These are phyloP conservation scores for Sycophila texana DNA, from an alignment of 2,888 invertebrate species.

Conservation along the genomic window DNA sequence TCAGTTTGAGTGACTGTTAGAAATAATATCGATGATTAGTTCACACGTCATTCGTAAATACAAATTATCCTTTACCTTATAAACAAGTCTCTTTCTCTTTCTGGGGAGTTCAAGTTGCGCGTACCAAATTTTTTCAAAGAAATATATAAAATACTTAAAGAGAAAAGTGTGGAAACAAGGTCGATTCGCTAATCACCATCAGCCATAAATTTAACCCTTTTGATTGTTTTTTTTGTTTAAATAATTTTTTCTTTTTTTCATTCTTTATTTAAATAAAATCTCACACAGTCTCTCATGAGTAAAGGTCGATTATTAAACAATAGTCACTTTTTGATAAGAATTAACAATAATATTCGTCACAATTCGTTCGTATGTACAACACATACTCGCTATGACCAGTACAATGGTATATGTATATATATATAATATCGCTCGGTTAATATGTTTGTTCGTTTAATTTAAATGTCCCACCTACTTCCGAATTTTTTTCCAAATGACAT, in stretches of 20 bases:
- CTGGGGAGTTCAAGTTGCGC: conserved; percentile 42
- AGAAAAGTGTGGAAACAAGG: conserved; percentile 37
- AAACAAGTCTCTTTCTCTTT: conserved; percentile 47
- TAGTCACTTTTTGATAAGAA: conserved; percentile 48
- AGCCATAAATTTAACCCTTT: conserved; percentile 65
- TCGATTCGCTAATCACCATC: conserved; percentile 63
- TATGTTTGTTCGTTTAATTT: too few species aligned
- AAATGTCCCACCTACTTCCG: background rate
- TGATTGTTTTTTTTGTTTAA: conserved; percentile 50
- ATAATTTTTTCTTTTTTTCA: conserved; percentile 54
- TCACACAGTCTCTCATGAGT: conserved; percentile 67
- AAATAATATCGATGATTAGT: conserved; percentile 63
- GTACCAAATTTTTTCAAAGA: conserved; percentile 10
- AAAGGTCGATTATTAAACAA: conserved; percentile 57
- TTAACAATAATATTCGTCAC: conserved; percentile 46
- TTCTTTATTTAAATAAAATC: conserved; percentile 69
- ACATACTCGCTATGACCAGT: conserved; percentile 34
- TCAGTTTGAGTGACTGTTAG: conserved; percentile 56
- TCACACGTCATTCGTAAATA: conserved; percentile 67
- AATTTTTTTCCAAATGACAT: conserved; percentile 33
- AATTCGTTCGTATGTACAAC: conserved; percentile 32
- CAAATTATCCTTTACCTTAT: conserved; percentile 66
- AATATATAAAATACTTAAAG: conserved; percentile 8
- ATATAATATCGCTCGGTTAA: conserved; percentile 11
- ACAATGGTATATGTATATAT: conserved; percentile 36